A percentile compares a stretch with the other conserved stretches of the same genome.
phyloP scores from a whole-genome alignment of 2,113 vertebrate genomes.

The Chaetodon auriga region DNA sequence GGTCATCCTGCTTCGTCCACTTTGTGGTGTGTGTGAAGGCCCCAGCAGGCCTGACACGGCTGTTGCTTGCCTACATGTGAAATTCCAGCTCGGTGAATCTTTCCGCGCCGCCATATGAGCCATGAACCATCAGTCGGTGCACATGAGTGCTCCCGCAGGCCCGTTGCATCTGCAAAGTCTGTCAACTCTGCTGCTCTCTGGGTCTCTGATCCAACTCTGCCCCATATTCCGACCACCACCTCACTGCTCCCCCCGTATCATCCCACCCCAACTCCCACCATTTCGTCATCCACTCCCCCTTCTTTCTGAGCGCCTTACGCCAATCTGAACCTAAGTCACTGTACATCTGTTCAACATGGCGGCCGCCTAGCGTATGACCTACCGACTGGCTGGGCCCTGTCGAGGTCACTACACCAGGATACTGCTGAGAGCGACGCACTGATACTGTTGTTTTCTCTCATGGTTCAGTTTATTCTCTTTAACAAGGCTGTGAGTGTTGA shows the following conservation, averaged over 20 bases:
- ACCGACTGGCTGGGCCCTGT: conserved; percentile 32
- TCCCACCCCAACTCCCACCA: conserved; percentile 56
- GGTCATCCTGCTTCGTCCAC: conserved; percentile 1
- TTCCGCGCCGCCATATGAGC: conserved; percentile 63
- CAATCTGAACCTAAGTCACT: conserved; percentile 77
- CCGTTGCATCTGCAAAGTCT: conserved; percentile 72
- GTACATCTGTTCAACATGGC: conserved; percentile 83
- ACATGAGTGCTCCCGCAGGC: conserved; percentile 64
- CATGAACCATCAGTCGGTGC: conserved; percentile 43
- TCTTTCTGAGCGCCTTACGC: conserved; percentile 61
- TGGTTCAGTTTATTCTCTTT: background rate
- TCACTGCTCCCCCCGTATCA: conserved; percentile 8
- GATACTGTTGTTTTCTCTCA: conserved; percentile 2
- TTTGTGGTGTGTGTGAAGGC: conserved; percentile 41
- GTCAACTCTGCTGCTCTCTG: conserved; percentile 60
- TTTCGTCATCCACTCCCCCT: conserved; percentile 59
- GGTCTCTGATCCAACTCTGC: conserved; percentile 54
- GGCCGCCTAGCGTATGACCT: conserved; percentile 71
- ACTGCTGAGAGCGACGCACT: conserved; percentile 17
- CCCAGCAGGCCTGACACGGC: conserved; percentile 49
- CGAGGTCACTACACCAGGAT: conserved; percentile 43
- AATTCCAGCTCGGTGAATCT: conserved; percentile 74
- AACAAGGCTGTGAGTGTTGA: background rate
- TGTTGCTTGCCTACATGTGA: conserved; percentile 65
- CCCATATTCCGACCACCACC: conserved; percentile 37